phyloP scores from a whole-genome alignment of 2,113 vertebrate genomes.

The Cyprinodon variegatus region DNA sequence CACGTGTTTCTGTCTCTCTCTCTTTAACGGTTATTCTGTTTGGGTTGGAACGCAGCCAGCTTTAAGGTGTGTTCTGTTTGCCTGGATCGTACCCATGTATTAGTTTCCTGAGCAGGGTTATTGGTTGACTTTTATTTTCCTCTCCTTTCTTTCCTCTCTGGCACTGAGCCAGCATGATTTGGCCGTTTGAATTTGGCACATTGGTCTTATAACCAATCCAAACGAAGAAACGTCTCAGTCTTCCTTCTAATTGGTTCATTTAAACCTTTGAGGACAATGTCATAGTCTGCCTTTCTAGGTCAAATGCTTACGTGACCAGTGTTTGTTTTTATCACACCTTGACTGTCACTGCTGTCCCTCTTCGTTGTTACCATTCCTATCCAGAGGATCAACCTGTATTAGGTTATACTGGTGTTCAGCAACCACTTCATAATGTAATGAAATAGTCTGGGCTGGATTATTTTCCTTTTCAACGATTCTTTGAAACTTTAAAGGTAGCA shows the following conservation, averaged over 20 bases:
- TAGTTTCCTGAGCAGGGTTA: constrained; percentile 40
- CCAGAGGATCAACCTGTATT: not conserved
- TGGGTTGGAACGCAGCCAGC: constrained; percentile 56
- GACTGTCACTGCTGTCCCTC: not conserved
- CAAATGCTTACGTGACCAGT: constrained; percentile 2
- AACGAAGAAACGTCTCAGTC: not conserved
- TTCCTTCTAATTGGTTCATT: constrained; percentile 53
- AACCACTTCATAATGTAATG: not conserved
- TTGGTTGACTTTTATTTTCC: constrained; percentile 25
- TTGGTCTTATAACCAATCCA: constrained; percentile 29
- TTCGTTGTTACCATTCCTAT: constrained; percentile 1
- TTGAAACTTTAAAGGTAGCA: too few relatives aligned
- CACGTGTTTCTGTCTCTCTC: constrained; percentile 47
- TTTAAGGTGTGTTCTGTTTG: constrained; percentile 72
- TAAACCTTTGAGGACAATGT: not conserved
- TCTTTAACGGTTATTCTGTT: constrained; percentile 53
- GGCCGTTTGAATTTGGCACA: constrained; percentile 12
- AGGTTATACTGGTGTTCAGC: not conserved
- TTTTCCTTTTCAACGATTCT: not conserved
- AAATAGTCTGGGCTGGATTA: not conserved
- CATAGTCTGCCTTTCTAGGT: constrained; percentile 1
- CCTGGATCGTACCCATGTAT: constrained; percentile 33
- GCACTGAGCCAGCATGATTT: constrained; percentile 13
- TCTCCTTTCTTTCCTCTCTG: constrained; percentile 28
- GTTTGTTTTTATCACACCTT: constrained; percentile 17